Evolutionary conservation across 2,797 vertebrate species (phyloP).

Genomic region (Takifugu ocellatus): DNA sequence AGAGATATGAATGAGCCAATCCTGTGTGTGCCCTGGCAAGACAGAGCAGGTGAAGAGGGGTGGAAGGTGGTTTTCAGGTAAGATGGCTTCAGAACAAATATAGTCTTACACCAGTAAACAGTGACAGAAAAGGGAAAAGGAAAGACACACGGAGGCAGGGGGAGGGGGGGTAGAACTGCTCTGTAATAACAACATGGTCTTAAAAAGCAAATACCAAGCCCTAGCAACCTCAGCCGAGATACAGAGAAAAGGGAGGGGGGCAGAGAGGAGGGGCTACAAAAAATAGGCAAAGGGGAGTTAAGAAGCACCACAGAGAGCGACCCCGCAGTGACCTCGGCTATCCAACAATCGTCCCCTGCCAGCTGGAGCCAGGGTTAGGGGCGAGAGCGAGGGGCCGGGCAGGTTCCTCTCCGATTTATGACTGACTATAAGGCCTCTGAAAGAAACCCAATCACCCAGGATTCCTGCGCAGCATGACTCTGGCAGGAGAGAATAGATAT

Average conservation of each 20-base stretch:
- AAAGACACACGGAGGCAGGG: conserved; percentile 60
- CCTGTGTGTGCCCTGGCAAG: conserved; percentile 47
- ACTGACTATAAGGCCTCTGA: conserved; percentile 79
- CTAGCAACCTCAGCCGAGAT: conserved; percentile 79
- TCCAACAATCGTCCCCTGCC: conserved; percentile 79
- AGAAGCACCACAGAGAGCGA: conserved; percentile 80
- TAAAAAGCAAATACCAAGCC: conserved; percentile 85
- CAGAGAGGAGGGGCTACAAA: conserved; percentile 48
- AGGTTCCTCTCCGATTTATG: conserved; percentile 80
- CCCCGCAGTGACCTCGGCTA: conserved; percentile 77
- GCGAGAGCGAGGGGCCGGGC: conserved; percentile 71
- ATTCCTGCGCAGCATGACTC: conserved; percentile 84
- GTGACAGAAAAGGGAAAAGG: conserved; percentile 22
- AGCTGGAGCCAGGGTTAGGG: conserved; percentile 82
- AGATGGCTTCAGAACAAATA: conserved; percentile 58
- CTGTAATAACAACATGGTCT: conserved; percentile 84
- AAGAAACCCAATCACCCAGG: conserved; percentile 85
- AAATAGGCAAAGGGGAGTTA: conserved; percentile 69
- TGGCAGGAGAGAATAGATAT: conserved; percentile 75
- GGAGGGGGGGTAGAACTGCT: conserved; percentile 72
- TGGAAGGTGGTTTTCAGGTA: conserved; percentile 19
- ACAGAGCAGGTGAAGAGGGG: conserved; percentile 48
- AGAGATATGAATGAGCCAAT: conserved; percentile 54
- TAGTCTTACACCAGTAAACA: conserved; percentile 69
- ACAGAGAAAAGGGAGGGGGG: conserved; percentile 51